phyloP scores from a whole-genome alignment of 2,888 invertebrate species.

The Loripinus fragilis region DNA sequence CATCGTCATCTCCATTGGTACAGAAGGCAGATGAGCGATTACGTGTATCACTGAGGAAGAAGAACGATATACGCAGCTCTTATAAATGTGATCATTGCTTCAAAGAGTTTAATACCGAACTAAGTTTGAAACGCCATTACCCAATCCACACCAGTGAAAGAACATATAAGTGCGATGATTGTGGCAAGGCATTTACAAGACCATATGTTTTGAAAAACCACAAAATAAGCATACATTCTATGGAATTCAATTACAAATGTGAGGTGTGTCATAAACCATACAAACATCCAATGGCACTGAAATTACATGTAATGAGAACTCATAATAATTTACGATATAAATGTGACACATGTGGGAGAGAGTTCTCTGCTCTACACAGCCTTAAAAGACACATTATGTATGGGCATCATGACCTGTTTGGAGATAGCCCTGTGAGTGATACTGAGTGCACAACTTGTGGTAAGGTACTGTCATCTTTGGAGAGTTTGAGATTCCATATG shows the following conservation, averaged over 20 bases:
- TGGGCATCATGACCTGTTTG: neutral
- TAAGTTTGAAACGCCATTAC: neutral
- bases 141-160: neutral
- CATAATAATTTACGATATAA: neutral
- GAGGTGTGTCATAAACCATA: neutral
- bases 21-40: too few species aligned
- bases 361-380: neutral
- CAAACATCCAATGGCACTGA: neutral
- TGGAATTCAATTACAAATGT: neutral
- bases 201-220: neutral
- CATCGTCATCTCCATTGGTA: too few species aligned
- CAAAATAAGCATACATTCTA: neutral
- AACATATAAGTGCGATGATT: neutral
- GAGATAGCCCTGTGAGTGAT: neutral
- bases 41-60: too few species aligned
- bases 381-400: neutral
- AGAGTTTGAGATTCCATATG: neutral
- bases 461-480: neutral
- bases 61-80: too few species aligned
- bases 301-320: neutral
- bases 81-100: neutral
- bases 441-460: neutral
- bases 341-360: too few species aligned
- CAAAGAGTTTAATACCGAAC: neutral
- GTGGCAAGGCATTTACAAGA: neutral